These are phyloP conservation scores for Botrylloides violaceus DNA, from an alignment of 23 tunicate species.

Conservation along the genomic window DNA sequence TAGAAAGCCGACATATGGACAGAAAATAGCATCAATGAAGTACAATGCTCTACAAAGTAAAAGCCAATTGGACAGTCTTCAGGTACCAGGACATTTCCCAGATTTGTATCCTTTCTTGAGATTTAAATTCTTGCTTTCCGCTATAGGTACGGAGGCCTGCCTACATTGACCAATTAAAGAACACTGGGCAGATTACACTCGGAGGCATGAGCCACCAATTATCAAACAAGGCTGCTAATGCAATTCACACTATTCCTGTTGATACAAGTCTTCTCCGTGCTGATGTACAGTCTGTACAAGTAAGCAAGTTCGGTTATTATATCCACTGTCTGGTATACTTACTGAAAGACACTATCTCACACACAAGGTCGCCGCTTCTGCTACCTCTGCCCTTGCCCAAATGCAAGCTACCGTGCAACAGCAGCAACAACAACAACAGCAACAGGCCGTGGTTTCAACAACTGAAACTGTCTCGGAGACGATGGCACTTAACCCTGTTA, in stretches of 20 bases:
- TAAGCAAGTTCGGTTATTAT: too few relatives aligned
- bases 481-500: constrained; percentile 4
- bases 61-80: constrained; percentile 1
- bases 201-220: neutral
- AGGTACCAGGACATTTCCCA: too few relatives aligned
- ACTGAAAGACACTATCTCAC: neutral
- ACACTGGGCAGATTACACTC: constrained; percentile 3
- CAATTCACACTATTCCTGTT: neutral
- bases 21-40: constrained; percentile 1
- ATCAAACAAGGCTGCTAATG: neutral
- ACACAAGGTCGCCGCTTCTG: constrained; percentile 1
- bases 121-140: neutral
- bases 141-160: constrained; percentile 16
- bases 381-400: constrained; percentile 13
- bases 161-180: constrained; percentile 15
- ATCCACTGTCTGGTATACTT: neutral
- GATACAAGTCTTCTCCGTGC: neutral
- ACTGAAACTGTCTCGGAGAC: neutral
- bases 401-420: constrained; percentile 18
- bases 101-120: too few relatives aligned
- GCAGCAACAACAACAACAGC: constrained; percentile 20
- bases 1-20: constrained; percentile 5
- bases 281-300: neutral
- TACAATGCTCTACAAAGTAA: neutral
- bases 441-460: constrained; percentile 10